These are phyloP conservation scores for Micronycteris hirsuta DNA, from an alignment of 2,113 vertebrate genomes.

Conservation along the genomic window DNA sequence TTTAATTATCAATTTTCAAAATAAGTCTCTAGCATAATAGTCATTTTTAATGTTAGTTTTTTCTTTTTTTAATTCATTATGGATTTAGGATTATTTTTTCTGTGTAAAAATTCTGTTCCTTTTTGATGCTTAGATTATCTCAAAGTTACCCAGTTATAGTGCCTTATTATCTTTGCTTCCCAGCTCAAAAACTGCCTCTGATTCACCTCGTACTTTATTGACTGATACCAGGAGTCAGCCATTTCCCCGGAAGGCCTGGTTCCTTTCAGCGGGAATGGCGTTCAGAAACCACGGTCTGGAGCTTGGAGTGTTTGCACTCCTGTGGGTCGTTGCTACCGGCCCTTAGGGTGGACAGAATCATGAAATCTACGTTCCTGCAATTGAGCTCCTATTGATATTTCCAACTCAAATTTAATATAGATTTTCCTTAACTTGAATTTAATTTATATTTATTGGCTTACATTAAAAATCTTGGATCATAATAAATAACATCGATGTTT, in stretches of 20 bases:
- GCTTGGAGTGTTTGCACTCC: too few relatives aligned
- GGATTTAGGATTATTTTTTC: neutral
- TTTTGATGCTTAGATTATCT: neutral
- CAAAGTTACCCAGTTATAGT: neutral
- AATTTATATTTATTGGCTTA: neutral
- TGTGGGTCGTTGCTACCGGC: neutral
- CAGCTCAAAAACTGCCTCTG: neutral
- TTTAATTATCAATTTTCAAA: neutral
- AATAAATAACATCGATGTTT: neutral
- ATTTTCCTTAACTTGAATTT: neutral
- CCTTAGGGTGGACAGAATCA: neutral
- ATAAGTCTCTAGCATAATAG: neutral
- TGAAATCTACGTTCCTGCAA: neutral
- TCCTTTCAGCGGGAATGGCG: neutral
- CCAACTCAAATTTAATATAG: neutral
- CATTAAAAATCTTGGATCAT: neutral
- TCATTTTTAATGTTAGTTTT: neutral
- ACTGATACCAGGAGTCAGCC: neutral
- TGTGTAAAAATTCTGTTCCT: neutral
- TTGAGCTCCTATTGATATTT: neutral
- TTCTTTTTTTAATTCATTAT: neutral
- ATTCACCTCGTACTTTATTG: neutral
- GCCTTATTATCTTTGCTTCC: neutral
- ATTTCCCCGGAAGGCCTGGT: neutral
- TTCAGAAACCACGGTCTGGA: neutral